A percentile compares a stretch with the other conserved stretches of the same genome.
These are phyloP conservation scores for Marmota monax DNA, from an alignment of 2,113 vertebrate species.

Conservation along the genomic window DNA sequence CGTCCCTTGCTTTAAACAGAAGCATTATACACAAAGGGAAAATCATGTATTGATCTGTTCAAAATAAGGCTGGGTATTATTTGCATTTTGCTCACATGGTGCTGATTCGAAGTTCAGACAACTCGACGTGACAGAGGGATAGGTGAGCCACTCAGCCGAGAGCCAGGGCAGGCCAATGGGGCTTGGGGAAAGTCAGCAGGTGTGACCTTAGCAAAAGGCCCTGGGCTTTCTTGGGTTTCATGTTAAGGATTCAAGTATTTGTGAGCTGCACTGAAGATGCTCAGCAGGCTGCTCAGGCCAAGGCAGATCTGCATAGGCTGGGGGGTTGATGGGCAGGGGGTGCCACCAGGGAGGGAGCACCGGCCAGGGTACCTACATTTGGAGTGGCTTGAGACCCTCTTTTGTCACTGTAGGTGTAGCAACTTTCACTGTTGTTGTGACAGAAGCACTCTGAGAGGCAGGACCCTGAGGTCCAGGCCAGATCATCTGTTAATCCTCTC, in stretches of 20 bases:
- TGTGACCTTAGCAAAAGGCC: background rate
- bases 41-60: background rate
- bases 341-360: background rate
- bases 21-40: background rate
- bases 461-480: background rate
- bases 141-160: background rate
- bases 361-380: too few species aligned
- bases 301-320: too few species aligned
- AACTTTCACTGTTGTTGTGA: background rate
- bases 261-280: background rate
- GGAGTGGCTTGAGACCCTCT: background rate
- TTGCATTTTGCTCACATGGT: background rate
- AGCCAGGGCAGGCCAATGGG: background rate
- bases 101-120: background rate
- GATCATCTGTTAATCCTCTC: background rate
- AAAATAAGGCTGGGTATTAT: background rate
- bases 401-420: background rate
- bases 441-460: background rate
- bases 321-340: too few species aligned
- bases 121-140: background rate
- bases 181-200: background rate
- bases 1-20: background rate
- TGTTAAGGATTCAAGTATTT: background rate
- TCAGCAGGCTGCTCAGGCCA: accelerated
- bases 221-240: background rate